Base-by-base conservation (phyloP, 2,797 vertebrate species). In the Hyperoplus lanceolatus region DNA sequence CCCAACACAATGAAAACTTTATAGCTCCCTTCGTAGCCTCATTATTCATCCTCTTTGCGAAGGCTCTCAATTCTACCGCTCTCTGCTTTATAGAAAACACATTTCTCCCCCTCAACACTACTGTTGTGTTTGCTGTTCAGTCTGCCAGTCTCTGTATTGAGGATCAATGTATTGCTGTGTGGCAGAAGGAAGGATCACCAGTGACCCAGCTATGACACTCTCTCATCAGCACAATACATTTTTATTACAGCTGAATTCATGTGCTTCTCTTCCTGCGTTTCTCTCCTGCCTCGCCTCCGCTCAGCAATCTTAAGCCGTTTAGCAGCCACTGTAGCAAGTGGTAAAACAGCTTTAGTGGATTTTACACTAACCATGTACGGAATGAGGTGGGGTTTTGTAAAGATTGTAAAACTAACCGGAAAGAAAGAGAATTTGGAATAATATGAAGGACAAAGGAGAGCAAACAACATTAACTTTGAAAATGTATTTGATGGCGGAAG, bases 1-100 rank as follows among this genome's bases (percentile, higher is more conserved):
- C 75, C 66, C 77, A 82, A 83, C 79, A 90, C 85, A 92, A 91
- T 93, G 89, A 93, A 92, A 92, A 74, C 75, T 92, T 94, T 92
- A 94, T 77, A 72, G 90, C 78, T 88, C 91, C 84, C 74, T 88
- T 87, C 89, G 90, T 82, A 81, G 90, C 83, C 78, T 87, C 79
- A 75, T 92, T 89, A 86, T 84, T 82, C 68, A 70, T 79, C 77
- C 79, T 86, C 76, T 78, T 81, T 46, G 6, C 65, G 57, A 70
- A 83, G 56, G 29, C 80, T 74, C 70, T 73, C 75, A 3, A 67
- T 67, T 60, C 79, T 89, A 59, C 83, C 73, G 75, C 79, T 76
- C 83, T 51, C 75, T 69, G 79, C 79, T 85, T 92, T 85, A 93
- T 93, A 85, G 88, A 78, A 95, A 94, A 91, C 93, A 91, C 87